Conservation (phyloP, 2,113 vertebrate species). For the Psophia crepitans region DNA sequence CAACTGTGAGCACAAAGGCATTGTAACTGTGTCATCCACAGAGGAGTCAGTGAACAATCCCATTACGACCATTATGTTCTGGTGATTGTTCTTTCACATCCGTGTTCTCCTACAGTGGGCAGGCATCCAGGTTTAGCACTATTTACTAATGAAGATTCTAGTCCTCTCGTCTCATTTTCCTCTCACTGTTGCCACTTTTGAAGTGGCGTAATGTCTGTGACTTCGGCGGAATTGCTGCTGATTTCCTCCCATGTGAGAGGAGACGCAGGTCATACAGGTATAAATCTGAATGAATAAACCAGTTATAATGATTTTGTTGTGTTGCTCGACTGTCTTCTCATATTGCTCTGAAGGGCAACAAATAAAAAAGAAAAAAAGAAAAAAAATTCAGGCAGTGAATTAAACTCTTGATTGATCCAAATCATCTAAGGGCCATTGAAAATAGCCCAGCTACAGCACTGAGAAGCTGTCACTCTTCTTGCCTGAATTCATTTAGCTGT, state of each 20-base stretch:
- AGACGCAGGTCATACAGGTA: background rate
- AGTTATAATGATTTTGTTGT: background rate
- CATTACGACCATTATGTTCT: background rate
- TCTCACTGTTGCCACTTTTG: background rate
- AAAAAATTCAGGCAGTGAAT: background rate
- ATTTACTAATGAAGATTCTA: constrained; percentile 13
- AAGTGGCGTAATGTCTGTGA: background rate
- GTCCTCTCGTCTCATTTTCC: background rate
- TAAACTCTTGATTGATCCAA: background rate
- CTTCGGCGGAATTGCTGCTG: background rate
- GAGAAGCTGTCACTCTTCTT: constrained; percentile 16
- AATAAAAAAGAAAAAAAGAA: background rate
- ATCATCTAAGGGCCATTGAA: background rate
- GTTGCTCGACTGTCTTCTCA: background rate
- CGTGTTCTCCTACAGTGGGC: background rate
- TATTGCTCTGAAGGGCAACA: background rate
- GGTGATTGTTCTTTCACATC: background rate
- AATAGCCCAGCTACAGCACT: background rate
- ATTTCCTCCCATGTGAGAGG: background rate
- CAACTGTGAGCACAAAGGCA: background rate
- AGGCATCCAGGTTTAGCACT: background rate
- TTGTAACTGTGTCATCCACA: background rate
- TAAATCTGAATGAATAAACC: constrained; percentile 9
- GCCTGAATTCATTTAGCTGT: background rate
- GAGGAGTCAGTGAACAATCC: background rate